Evolutionary conservation across 2,113 vertebrate species (phyloP).

Genomic region (Gasterosteus aculeatus): DNA sequence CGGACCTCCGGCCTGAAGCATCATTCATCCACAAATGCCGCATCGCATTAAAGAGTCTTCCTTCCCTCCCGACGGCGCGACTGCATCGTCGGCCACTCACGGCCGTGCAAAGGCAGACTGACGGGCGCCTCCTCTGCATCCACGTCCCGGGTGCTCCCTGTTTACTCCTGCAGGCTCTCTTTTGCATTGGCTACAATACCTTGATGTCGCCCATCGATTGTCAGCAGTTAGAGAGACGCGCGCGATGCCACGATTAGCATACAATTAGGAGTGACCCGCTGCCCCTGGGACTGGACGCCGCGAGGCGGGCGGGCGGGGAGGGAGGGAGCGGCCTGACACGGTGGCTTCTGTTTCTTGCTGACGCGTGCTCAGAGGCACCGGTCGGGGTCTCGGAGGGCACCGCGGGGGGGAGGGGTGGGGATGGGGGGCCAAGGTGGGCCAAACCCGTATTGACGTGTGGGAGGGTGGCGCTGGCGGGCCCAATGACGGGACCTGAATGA

Average conservation of each 20-base stretch:
- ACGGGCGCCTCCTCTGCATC: conserved; percentile 44
- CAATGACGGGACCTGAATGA: conserved; percentile 60
- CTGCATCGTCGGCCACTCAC: neutral
- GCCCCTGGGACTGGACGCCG: conserved; percentile 71
- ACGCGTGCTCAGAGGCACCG: conserved; percentile 67
- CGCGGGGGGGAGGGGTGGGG: conserved; percentile 26
- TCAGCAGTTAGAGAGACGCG: conserved; percentile 52
- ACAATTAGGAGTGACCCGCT: conserved; percentile 79
- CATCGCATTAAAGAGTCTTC: neutral
- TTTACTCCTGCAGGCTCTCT: conserved; percentile 62
- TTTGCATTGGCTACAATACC: conserved; percentile 66
- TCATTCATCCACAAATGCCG: conserved; percentile 21
- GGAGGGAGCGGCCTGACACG: conserved; percentile 60
- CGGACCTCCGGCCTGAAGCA: conserved; percentile 29
- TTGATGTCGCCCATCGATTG: conserved; percentile 75
- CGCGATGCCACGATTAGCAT: conserved; percentile 76
- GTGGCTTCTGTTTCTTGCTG: conserved; percentile 78
- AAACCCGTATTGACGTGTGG: conserved; percentile 78
- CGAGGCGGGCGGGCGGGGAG: conserved; percentile 64
- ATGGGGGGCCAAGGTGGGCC: conserved; percentile 71
- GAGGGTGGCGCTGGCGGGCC: conserved; percentile 57
- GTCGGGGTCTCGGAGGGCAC: conserved; percentile 64
- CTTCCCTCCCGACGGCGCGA: too few species aligned
- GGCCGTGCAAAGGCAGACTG: conserved; percentile 15
- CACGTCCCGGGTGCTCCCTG: conserved; percentile 53